Evolutionary conservation across 2,797 vertebrate species (phyloP), one percentile per base, ranked within the genome.

Genomic region (Holocentrus rufus): DNA sequence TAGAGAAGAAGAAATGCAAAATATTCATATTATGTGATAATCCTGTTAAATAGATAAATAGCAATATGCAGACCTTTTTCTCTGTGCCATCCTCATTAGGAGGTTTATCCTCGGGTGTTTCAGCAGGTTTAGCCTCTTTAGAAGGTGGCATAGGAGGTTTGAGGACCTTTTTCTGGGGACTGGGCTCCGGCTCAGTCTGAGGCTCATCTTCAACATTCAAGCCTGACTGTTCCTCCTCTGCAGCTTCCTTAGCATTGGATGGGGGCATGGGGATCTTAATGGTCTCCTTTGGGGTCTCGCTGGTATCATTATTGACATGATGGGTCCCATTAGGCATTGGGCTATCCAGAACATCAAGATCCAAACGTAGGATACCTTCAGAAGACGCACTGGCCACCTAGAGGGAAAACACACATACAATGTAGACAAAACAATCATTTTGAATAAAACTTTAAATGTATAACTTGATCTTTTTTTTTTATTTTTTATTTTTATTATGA

Each of bases 301-400:
- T 72, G 27, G 66, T 78, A 60, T 93, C 86, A 4, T 66, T 77
- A 39, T 80, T 23, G 31, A 58, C 23, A 20, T 62, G 34, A 62
- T 83, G 70, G 2, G 89, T 90, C 65, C 87, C 93, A 25, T 94
- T 94, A 0, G 92, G 91, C 59, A 93, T 91, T 0, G 80, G 87
- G 65, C 87, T 84, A 46, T 95, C 89, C 0, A 92, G 91, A 56
- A 92, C 82, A 57, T 96, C 95, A 11, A 98, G 94, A 82, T 98
- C 96, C 69, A 97, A 88, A 69, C 95, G 93, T 50, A 93, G 83
- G 82, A 96, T 92, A 8, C 96, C 97, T 14, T 97, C 96, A n/a
- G 93, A 95, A 7, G 94, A 93, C 31, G 93, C 82, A 2, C 30
- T 94, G 50, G 96, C 96, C 63, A 94, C 95, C 98, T 99, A 81